phyloP scores from a whole-genome alignment of 2,888 invertebrate genomes.

The Arge pagana region DNA sequence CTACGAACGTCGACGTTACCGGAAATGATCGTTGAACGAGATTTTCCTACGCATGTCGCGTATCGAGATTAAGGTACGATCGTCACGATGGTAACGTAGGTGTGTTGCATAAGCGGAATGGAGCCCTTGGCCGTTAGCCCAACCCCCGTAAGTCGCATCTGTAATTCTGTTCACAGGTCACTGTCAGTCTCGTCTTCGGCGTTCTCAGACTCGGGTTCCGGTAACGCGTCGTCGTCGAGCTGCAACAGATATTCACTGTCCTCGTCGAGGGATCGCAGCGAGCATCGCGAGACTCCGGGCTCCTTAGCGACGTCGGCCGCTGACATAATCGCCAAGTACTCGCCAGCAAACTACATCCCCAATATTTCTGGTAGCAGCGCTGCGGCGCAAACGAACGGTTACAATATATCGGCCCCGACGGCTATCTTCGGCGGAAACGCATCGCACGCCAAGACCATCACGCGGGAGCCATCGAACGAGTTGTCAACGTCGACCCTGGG shows the following conservation, averaged over 20 bases:
- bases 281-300: conserved; percentile 29
- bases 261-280: conserved; percentile 24
- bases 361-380: conserved; percentile 43
- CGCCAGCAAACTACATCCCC: conserved; percentile 75
- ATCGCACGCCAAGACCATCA: conserved; percentile 2
- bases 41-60: too few relatives aligned
- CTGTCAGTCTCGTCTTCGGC: conserved; percentile 45
- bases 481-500: conserved; percentile 35
- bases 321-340: conserved; percentile 76
- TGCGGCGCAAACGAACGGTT: conserved; percentile 27
- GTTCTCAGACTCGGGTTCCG: conserved; percentile 42
- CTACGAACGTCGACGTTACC: too few relatives aligned
- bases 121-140: conserved; percentile 49
- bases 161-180: conserved; percentile 43
- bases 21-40: too few relatives aligned
- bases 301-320: conserved; percentile 59
- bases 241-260: conserved; percentile 18
- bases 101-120: too few relatives aligned
- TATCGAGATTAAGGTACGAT: too few relatives aligned
- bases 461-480: conserved; percentile 31
- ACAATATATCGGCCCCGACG: conserved; percentile 41
- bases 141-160: conserved; percentile 23
- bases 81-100: too few relatives aligned
- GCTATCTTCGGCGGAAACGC: conserved; percentile 24
- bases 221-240: conserved; percentile 21